A percentile compares a stretch with the other conserved stretches of the same genome.
Evolutionary conservation across 2,113 vertebrate species (phyloP).

Genomic region (Phyllopteryx taeniolatus): DNA sequence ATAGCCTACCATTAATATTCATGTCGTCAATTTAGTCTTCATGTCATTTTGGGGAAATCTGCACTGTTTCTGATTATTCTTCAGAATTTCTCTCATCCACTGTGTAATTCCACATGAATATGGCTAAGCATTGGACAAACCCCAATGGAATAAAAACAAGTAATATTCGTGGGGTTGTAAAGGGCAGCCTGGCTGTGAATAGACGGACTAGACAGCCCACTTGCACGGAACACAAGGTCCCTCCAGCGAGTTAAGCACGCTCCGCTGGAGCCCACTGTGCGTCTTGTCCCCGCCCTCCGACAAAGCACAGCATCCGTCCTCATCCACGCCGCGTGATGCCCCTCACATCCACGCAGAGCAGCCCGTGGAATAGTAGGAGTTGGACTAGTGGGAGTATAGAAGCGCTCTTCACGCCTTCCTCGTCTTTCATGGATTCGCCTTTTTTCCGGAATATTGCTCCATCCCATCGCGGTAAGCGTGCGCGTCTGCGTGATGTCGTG

Average conservation of each 20-base stretch:
- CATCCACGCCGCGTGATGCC: slow-evolving; percentile 63
- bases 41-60: background rate
- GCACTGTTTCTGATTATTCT: background rate
- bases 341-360: slow-evolving; percentile 54
- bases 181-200: slow-evolving; percentile 10
- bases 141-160: background rate
- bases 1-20: no score
- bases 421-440: slow-evolving; percentile 64
- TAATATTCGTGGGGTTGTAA: background rate
- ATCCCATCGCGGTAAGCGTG: slow-evolving; percentile 65
- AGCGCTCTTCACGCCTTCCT: slow-evolving; percentile 15
- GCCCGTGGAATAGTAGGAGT: slow-evolving; percentile 55
- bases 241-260: slow-evolving; percentile 44
- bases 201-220: slow-evolving; percentile 17
- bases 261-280: slow-evolving; percentile 38
- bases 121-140: background rate
- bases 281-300: slow-evolving; percentile 59
- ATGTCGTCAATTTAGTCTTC: background rate
- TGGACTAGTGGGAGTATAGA: slow-evolving; percentile 48
- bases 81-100: background rate
- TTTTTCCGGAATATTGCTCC: slow-evolving; percentile 46
- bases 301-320: slow-evolving; percentile 56
- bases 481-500: background rate
- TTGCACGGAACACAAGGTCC: slow-evolving; percentile 44
- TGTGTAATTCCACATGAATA: background rate